Evolutionary conservation across 1,140 invertebrate genomes (phyloP).

Genomic region (Drosophila baimaii): DNA sequence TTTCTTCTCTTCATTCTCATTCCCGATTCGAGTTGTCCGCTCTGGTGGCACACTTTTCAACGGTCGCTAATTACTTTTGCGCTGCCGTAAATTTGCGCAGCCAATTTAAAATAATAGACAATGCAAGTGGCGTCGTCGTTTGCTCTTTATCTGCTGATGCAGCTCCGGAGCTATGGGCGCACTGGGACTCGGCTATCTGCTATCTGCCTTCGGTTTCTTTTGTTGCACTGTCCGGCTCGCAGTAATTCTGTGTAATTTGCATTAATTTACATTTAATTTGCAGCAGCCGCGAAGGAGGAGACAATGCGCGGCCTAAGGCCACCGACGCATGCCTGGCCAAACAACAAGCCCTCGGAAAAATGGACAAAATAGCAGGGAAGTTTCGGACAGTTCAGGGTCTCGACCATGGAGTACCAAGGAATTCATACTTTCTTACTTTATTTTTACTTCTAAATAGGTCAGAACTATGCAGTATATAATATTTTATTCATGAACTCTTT

Average conservation of each 20-base stretch:
- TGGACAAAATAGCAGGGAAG: neutral
- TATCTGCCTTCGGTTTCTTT: constrained; percentile 22
- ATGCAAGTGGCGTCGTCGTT: constrained; percentile 56
- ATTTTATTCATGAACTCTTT: neutral
- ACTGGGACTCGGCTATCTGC: constrained; percentile 26
- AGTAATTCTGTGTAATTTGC: constrained; percentile 78
- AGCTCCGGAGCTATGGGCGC: constrained; percentile 36
- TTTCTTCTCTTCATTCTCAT: constrained; percentile 12
- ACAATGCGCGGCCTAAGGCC: constrained; percentile 57
- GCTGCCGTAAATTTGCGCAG: constrained; percentile 76
- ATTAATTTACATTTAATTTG: constrained; percentile 82
- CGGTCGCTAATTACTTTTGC: constrained; percentile 74
- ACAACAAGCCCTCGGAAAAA: constrained; percentile 25
- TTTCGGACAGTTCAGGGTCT: neutral
- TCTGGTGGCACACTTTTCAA: constrained; percentile 61
- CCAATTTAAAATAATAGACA: constrained; percentile 82
- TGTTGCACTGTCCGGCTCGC: constrained; percentile 60
- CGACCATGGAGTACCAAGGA: too few relatives aligned
- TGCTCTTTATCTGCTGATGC: constrained; percentile 71
- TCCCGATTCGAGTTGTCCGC: constrained; percentile 25
- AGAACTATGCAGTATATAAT: accelerated
- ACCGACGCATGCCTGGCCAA: constrained; percentile 54
- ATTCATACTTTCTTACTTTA: too few relatives aligned
- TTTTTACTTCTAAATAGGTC: too few relatives aligned
- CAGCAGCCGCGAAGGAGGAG: constrained; percentile 23